Base-by-base conservation (phyloP, 2,797 vertebrate species). In the Poecilia gillii region DNA sequence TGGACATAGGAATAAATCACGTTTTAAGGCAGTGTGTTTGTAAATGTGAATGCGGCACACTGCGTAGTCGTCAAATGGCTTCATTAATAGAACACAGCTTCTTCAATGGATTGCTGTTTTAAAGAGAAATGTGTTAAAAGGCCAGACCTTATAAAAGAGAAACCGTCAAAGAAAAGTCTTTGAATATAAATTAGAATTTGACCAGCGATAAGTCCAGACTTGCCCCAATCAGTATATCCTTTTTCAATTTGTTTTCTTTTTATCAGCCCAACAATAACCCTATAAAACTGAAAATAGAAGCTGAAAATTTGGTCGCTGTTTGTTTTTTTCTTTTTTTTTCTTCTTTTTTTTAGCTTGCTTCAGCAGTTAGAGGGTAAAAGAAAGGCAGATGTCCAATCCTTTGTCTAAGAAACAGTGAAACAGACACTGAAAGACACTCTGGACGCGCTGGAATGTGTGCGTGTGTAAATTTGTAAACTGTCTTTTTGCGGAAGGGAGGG, bases 401-500 rank as follows among this genome's bases (percentile, higher is more conserved):
- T 72, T 53, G 43, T 73, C 59, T 80, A 49, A 76, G n/a, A 64
- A 86, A 70, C 47, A 57, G 6, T 45, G 62, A 80, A 77, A 86
- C 81, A 82, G 57, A 78, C 66, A 28, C 23, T 72, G 55, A 77
- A 81, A 80, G 80, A 88, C 75, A 46, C 47, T 36, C 49, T 72
- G 66, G 23, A 70, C 13, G 28, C 12, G n/a, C 28, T 76, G 89
- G 86, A 91, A 90, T 91, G 89, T 83, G 87, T 84, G 53, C 6
- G 78, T 80, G 81, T 59, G 45, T 76, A 72, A 74, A 78, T 85
- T 84, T 88, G 84, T 89, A 88, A 85, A 72, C 79, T 74, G 77
- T 79, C 55, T 46, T 88, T 70, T 49, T 81, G 81, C 85, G 92
- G 93, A 94, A 93, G 93, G 93, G 94, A 92, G 94, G 88, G 71